Evolutionary conservation across 1,140 invertebrate species (phyloP).

Genomic region (Cydia strobilella): DNA sequence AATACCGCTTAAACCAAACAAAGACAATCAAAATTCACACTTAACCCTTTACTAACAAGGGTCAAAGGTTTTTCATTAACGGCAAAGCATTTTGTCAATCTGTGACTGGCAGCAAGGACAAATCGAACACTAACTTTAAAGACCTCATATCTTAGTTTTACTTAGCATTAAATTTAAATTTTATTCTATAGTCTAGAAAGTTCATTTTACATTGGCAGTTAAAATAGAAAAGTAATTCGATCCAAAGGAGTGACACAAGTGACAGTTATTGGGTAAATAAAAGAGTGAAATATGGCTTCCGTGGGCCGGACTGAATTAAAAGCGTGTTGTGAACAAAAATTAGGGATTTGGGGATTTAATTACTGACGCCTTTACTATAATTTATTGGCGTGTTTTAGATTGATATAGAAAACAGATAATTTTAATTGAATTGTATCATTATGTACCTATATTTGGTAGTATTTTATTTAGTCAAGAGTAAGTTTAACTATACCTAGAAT

Average conservation of each 20-base stretch:
- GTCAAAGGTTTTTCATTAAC: not conserved
- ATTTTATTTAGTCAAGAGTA: too few relatives aligned
- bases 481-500: too few relatives aligned
- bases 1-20: not conserved
- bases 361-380: conserved; percentile 6
- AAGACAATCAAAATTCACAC: not conserved
- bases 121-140: conserved; percentile 1
- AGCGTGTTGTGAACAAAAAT: conserved; percentile 9
- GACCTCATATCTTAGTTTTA: not conserved
- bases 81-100: not conserved
- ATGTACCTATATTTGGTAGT: too few relatives aligned
- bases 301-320: conserved; percentile 20
- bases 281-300: conserved; percentile 26
- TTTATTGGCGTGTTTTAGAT: conserved; percentile 1
- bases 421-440: not conserved
- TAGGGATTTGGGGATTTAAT: conserved; percentile 9
- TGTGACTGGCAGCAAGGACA: conserved; percentile 19
- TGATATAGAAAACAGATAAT: not conserved
- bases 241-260: conserved; percentile 22
- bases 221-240: not conserved
- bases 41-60: not conserved
- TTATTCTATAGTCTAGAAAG: not conserved
- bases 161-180: not conserved
- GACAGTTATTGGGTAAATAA: conserved; percentile 30
- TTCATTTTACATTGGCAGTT: not conserved